Evolutionary conservation across 2,888 invertebrate species (phyloP).

Genomic region (Mesochorus sp.): DNA sequence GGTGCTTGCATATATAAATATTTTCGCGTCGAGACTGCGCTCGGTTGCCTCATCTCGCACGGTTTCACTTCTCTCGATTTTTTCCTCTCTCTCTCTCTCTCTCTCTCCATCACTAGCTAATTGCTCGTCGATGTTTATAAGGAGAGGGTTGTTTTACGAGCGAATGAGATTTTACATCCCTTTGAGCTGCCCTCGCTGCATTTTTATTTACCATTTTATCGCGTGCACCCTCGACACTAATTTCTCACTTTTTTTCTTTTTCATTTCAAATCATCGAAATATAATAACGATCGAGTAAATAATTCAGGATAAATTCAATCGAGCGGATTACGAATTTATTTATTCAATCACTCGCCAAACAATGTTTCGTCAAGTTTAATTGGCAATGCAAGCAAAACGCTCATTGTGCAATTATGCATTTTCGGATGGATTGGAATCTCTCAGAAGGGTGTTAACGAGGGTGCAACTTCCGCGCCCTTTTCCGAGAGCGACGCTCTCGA

Average conservation of each 20-base stretch:
- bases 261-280: background rate
- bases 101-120: constrained; percentile 21
- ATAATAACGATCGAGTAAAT: background rate
- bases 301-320: background rate
- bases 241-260: background rate
- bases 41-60: constrained; percentile 26
- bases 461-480: constrained; percentile 21
- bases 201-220: background rate
- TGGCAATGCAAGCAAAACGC: too few species aligned
- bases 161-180: constrained; percentile 1
- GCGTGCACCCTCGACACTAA: background rate
- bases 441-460: constrained; percentile 10
- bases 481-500: background rate
- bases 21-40: background rate
- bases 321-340: background rate
- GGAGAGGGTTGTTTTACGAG: constrained; percentile 24
- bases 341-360: too few species aligned
- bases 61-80: constrained; percentile 6
- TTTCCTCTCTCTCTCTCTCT: background rate
- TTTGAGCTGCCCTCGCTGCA: constrained; percentile 2
- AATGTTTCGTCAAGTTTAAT: background rate
- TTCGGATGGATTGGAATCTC: background rate
- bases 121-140: constrained; percentile 33
- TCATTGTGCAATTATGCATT: background rate
- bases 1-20: background rate